Base-by-base conservation (phyloP, 1,140 invertebrate species). In the Hestina assimilis region DNA sequence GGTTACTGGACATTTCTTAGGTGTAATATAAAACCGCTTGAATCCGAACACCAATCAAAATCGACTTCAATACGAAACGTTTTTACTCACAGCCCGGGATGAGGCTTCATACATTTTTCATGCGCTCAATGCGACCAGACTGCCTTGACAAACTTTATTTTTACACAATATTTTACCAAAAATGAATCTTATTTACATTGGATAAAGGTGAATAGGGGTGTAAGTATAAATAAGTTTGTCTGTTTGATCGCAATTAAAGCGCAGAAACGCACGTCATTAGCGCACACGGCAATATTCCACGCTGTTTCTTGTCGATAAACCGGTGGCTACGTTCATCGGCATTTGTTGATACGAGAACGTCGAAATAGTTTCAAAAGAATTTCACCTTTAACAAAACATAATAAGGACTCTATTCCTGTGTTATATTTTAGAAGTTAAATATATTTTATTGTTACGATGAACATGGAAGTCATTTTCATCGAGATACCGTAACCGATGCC, bases 51-150 rank as follows among this genome's bases (percentile, higher is more conserved):
- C 77, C 74, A 79, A 83, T 83, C 79, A 83, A 75, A 79, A 75
- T 69, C 64, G 57, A 66, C 72, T 68, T 67, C 72, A 69, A 75
- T 79, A 73, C 71, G 61, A 60, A 57, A 50, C 51, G 56, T 83
- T 83, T 83, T 79, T 75, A 75, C 72, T 65, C 56, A 43, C 50
- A 47, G 33, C 52, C 42, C 55, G 66, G 70, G 73, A 79, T 79
- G 73, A 77, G 54, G 53, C 73, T 73, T 85, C 79, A 83, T 85
- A 81, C 79, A 83, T 85, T 81, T 85, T 85, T 83, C 82, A 85
- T 85, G 70, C 48, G 53, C 45, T 54, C 65, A 66, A 69, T 68
- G 67, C 63, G 59, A 72, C 73, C 65, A 75, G 76, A 71, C 72
- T 58, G 43, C 55, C 43, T 50, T 57, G 42, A 58, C 75, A 59